Conservation (phyloP, 1,140 invertebrate species). For the Hyphantria cunea region DNA sequence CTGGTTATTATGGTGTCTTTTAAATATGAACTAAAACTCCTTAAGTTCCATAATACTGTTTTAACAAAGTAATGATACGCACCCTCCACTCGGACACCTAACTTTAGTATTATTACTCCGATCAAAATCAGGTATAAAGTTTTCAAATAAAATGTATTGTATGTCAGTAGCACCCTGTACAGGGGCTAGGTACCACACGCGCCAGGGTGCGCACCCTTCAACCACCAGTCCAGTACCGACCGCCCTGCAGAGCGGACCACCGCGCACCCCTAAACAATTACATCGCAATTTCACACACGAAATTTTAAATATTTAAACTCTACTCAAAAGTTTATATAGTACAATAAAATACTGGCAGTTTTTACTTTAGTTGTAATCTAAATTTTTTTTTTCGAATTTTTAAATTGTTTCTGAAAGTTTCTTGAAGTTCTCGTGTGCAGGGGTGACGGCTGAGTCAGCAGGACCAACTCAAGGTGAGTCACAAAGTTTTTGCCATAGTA, state of each 20-base stretch:
- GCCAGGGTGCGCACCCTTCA: slow-evolving; percentile 62
- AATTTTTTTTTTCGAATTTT: no score
- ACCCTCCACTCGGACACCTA: no score
- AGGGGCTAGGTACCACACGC: slow-evolving; percentile 62
- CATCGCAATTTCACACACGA: slow-evolving; percentile 38
- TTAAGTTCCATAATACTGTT: no score
- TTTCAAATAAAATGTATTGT: slow-evolving; percentile 16
- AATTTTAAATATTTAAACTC: slow-evolving; percentile 19
- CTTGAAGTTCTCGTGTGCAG: slow-evolving; percentile 40
- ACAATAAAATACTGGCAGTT: neutral
- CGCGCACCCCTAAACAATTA: slow-evolving; percentile 60
- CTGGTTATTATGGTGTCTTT: no score
- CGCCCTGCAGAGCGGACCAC: slow-evolving; percentile 67
- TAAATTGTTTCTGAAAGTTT: slow-evolving; percentile 16
- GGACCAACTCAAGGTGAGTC: slow-evolving; percentile 68
- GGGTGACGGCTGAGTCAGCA: slow-evolving; percentile 67
- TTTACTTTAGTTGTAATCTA: no score
- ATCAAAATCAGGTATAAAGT: slow-evolving; percentile 22
- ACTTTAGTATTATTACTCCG: slow-evolving; percentile 13
- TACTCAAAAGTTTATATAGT: slow-evolving; percentile 19
- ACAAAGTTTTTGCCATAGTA: slow-evolving; percentile 72
- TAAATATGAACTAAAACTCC: no score
- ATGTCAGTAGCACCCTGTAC: slow-evolving; percentile 44
- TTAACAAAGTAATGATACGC: no score
- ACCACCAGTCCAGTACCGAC: slow-evolving; percentile 64